Base-by-base conservation (phyloP, 1,140 invertebrate species). In the Zaprionus tsacasi region DNA sequence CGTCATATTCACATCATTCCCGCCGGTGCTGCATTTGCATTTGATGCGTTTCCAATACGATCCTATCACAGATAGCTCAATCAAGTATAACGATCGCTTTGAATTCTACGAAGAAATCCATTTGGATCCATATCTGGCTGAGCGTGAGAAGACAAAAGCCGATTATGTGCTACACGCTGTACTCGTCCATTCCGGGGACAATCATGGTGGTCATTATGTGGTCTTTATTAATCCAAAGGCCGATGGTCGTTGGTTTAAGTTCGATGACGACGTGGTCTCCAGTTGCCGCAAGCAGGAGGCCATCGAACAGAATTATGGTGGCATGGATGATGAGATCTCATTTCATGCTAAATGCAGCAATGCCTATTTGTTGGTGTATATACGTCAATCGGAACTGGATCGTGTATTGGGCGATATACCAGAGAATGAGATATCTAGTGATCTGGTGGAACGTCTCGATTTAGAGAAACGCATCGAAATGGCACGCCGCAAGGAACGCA, bases 281-380 rank as follows among this genome's bases (percentile, higher is more conserved):
- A 95, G 97, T 56, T 99, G 98, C 94, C 96, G 97, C 50, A 98
- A 98, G 92, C 95, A 97, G 92, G 99, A 99, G 93, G 99, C 99
- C 13, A 98, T 99, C 71, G 97, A 99, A 90, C 96, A 99, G 91
- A 99, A 99, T 93, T 99, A 98, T 93, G 99, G 99, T 68, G 98
- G 98, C 10, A 98, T 99, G 92, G 97, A 99, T 92, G 98, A 99
- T 92, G 97, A 98, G 91, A 96, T 97, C 93, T 96, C 95, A 71
- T 95, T 98, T 92, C 97, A 98, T 67, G 97, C 98, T 90, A 96
- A 97, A 93, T 96, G 95, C 77, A 99, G 99, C 63, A 99, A 99
- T 93, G 99, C 99, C n/a, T 99, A 99, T 93, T 99, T 99, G 99
- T 96, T 99, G 93, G 99, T 99, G 36, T 99, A 99, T 93, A 99